These are phyloP conservation scores for Crocodylus rhombifer DNA, from an alignment of 2,797 vertebrate genomes.

Conservation along the genomic window DNA sequence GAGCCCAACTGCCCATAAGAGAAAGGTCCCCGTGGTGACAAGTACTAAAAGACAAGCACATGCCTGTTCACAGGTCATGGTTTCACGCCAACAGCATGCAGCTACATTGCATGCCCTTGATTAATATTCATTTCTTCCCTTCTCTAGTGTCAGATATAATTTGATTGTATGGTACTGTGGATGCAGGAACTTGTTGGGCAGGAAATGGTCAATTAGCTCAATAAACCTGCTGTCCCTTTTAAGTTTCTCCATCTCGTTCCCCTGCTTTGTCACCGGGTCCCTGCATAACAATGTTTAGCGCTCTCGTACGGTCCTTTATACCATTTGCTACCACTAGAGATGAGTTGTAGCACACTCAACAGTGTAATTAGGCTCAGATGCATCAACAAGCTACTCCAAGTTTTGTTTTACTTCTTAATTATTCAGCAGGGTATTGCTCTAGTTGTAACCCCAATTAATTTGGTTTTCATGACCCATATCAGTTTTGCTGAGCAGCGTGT, in stretches of 20 bases:
- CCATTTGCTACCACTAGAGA: constrained; percentile 59
- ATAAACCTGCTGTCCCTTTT: neutral
- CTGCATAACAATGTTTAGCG: neutral
- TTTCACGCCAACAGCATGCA: neutral
- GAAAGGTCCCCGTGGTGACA: neutral
- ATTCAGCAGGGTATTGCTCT: constrained; percentile 74
- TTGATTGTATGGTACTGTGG: neutral
- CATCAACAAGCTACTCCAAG: constrained; percentile 73
- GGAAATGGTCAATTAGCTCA: neutral
- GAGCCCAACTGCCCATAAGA: neutral
- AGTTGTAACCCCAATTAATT: constrained; percentile 68
- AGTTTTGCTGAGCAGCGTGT: constrained; percentile 41
- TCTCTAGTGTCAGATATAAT: neutral
- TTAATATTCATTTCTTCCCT: neutral
- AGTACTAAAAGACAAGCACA: neutral
- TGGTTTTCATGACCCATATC: constrained; percentile 60
- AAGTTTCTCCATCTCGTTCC: neutral
- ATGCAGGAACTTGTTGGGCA: neutral
- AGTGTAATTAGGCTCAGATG: constrained; percentile 74
- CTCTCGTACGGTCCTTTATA: neutral
- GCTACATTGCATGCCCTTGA: neutral
- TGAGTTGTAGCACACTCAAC: constrained; percentile 77
- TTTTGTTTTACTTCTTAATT: constrained; percentile 73
- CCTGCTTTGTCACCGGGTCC: neutral
- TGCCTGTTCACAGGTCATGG: neutral